Base-by-base conservation (phyloP, 2,113 vertebrate genomes). In the Campylorhamphus procurvoides region DNA sequence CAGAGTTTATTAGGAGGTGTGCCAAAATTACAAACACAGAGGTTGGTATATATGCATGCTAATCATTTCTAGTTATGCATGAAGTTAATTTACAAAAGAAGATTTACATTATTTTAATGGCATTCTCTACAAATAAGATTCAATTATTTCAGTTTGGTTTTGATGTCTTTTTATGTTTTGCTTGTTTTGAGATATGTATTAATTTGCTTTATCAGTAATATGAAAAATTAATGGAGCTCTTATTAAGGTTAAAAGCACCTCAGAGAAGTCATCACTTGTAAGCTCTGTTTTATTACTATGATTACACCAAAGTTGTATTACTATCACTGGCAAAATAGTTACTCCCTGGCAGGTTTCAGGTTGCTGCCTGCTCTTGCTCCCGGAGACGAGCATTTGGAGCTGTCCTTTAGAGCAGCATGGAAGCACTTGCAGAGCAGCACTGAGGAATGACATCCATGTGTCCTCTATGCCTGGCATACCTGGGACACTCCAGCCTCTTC, bases 201-300 rank as follows among this genome's bases (percentile, higher is more conserved):
- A 79, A 97, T 96, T 97, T 96, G 73, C 75, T 95, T 97, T 96
- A 97, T 97, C 93, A 95, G 93, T 97, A 95, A 93, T 95, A 96
- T 87, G 79, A 96, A 96, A 97, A 80, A 94, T 84, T 96, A 96
- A 97, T 94, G 87, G 92, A 93, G 96, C 91, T 94, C 76, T 97
- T 97, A 95, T 92, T 95, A 97, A 96, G 76, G 90, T 90, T 93
- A 95, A 97, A 95, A 96, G 75, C 86, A 95, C 88, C 94, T 97
- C 73, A 93, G 94, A 95, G 88, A 91, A 95, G 87, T 39, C 42
- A 59, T 94, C 46, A 42, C 24, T 93, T 92, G 81, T 86, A 85
- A 44, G 10, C 75, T 93, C 62, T 93, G 33, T 82, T 96, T 97
- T 96, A 93, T 87, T 85, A 37, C 72, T 78, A 80, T 12, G 55